A percentile compares a stretch with the other conserved stretches of the same genome.
phyloP scores from a whole-genome alignment of 2,888 invertebrate species.

The Leucophora obtusa region DNA sequence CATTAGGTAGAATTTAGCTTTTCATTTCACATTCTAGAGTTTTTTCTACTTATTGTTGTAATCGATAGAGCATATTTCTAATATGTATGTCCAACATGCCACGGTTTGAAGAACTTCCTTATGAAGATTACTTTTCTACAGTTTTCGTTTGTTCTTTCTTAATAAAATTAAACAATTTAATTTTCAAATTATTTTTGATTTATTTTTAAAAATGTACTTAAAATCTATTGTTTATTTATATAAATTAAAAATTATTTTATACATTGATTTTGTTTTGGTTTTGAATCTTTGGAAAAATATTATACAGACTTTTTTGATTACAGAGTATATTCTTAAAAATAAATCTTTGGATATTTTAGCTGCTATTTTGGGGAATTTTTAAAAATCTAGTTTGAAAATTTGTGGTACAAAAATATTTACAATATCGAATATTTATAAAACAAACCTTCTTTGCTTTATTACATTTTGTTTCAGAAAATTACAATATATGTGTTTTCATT shows the following conservation, averaged over 20 bases:
- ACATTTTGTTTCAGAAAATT: too few relatives aligned
- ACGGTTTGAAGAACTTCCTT: too few relatives aligned
- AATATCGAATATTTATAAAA: background rate
- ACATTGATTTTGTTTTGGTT: slow-evolving; percentile 29
- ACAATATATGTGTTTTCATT: too few relatives aligned
- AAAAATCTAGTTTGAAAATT: background rate
- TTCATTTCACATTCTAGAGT: too few relatives aligned
- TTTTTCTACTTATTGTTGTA: too few relatives aligned
- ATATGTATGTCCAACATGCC: too few relatives aligned
- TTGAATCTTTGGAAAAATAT: slow-evolving; percentile 49
- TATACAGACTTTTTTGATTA: slow-evolving; percentile 46
- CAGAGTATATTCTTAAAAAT: background rate
- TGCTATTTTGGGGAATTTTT: slow-evolving; percentile 4
- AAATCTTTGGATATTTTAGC: slow-evolving; percentile 63
- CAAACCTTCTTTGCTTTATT: too few relatives aligned
- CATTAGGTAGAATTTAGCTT: too few relatives aligned
- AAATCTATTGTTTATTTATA: slow-evolving; percentile 5
- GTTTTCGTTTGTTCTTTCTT: too few relatives aligned
- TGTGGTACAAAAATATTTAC: slow-evolving; percentile 4
- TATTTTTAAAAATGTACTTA: slow-evolving; percentile 17
- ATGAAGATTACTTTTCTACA: too few relatives aligned
- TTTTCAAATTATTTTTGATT: background rate
- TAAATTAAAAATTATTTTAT: slow-evolving; percentile 19
- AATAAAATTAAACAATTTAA: background rate
- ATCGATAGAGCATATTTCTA: too few relatives aligned